A percentile compares a stretch with the other conserved stretches of the same genome.
phyloP scores from a whole-genome alignment of 2,113 vertebrate genomes.

The Chascanopsetta lugubris region DNA sequence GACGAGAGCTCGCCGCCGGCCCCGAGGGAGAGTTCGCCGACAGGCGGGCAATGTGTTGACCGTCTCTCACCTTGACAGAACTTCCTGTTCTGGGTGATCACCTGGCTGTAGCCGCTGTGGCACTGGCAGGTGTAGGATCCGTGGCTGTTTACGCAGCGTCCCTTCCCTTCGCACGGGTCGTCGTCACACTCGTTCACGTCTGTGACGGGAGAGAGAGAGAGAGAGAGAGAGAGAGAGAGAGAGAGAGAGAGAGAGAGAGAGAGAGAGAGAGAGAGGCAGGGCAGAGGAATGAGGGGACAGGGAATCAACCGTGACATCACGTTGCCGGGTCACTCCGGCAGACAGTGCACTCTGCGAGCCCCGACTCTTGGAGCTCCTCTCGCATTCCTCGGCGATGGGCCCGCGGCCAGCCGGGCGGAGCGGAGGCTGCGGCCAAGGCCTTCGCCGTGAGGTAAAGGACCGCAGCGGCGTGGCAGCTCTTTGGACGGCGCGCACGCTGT shows the following conservation, averaged over 20 bases:
- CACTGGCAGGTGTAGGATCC: constrained; percentile 92
- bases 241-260: constrained; percentile 10
- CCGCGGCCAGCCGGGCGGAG: constrained; percentile 40
- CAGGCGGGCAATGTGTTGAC: neutral
- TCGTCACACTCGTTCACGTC: constrained; percentile 90
- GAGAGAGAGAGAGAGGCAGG: neutral
- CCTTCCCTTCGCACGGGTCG: constrained; percentile 86
- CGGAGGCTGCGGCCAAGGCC: constrained; percentile 39
- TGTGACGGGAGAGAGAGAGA: constrained; percentile 49
- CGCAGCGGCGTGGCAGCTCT: constrained; percentile 58
- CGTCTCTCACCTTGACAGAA: constrained; percentile 88
- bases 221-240: neutral
- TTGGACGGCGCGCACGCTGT: constrained; percentile 52
- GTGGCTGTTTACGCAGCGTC: constrained; percentile 86
- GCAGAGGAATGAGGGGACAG: neutral
- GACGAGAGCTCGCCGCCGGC: constrained; percentile 26
- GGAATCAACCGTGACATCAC: neutral
- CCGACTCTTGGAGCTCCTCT: constrained; percentile 27
- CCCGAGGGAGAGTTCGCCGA: neutral
- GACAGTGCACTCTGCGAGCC: constrained; percentile 29
- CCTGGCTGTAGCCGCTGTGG: constrained; percentile 85
- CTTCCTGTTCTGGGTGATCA: constrained; percentile 81
- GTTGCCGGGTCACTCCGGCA: neutral
- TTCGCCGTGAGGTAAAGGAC: constrained; percentile 55
- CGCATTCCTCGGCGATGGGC: constrained; percentile 41